Evolutionary conservation across 1,140 invertebrate genomes (phyloP).

Genomic region (Halesus radiatus): DNA sequence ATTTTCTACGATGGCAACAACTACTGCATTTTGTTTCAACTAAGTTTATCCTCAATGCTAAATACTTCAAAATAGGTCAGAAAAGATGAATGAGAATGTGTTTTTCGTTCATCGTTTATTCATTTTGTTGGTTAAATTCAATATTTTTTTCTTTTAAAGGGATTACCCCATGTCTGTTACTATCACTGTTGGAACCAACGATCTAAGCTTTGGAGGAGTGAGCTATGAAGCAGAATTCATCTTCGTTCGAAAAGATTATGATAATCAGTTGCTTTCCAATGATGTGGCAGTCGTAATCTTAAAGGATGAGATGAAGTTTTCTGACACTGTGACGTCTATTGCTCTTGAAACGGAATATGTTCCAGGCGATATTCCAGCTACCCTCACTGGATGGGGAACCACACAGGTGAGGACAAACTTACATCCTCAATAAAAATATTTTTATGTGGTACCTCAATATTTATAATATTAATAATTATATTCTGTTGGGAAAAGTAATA

Average conservation of each 20-base stretch:
- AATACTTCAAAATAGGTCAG: no score
- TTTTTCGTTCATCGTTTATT: no score
- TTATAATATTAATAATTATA: no score
- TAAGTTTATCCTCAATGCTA: no score
- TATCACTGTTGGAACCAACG: constrained; percentile 60
- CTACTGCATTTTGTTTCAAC: no score
- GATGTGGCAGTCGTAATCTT: constrained; percentile 43
- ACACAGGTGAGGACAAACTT: constrained; percentile 63
- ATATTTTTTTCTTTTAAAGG: not conserved
- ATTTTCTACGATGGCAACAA: no score
- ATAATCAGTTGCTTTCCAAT: constrained; percentile 38
- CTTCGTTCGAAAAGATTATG: constrained; percentile 63
- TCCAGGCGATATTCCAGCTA: constrained; percentile 59
- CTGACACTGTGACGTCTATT: constrained; percentile 3
- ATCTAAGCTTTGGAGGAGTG: constrained; percentile 62
- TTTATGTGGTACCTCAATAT: no score
- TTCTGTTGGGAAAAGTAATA: no score
- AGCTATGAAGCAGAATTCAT: constrained; percentile 59
- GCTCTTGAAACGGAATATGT: constrained; percentile 17
- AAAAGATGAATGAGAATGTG: no score
- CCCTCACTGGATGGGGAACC: constrained; percentile 73
- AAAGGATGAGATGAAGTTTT: constrained; percentile 23
- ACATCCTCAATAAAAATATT: no score
- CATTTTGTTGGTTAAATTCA: not conserved
- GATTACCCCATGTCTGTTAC: not conserved